Base-by-base conservation (phyloP, 2,113 vertebrate species). In the Choloepus hoffmanni region DNA sequence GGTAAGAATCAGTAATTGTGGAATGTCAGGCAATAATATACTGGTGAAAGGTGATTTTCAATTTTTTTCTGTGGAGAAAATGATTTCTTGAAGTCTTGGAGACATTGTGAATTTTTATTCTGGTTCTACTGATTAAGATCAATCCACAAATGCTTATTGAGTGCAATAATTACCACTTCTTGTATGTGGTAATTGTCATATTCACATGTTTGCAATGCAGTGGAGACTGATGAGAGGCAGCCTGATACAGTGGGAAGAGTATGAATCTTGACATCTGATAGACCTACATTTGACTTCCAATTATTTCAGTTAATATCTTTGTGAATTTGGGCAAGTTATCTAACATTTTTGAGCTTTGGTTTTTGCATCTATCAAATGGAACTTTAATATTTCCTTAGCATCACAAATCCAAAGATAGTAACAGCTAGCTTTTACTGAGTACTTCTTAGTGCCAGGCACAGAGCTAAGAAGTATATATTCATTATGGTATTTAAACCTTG, bases 41-140 rank as follows among this genome's bases (percentile, higher is more conserved):
- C 30, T 70, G 21, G 4, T 77, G 21, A 74, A 93, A 50, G 53
- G 23, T 95, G 36, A 77, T 79, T 90, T 94, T 87, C 90, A 7
- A 73, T 72, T 90, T 65, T 50, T 65, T 50, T 68, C 24, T 83
- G 40, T 55, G 48, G 43, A 85, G 9, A 26, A 92, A 67, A 36
- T 18, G 53, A 43, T 77, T 94, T 85, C 21, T 92, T 94, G 58
- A 16, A 4, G 24, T 82, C 50, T 91, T 65, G 8, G 65, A 89
- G 81, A 48, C 7, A 78, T 88, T 88, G 36, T 65, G 67, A 40
- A 81, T 7, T 89, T 90, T 2, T 63, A 89, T 9, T 91, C 9
- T 86, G 18, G 19, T 72, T 78, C 30, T 50, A 50, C 7, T 73
- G 53, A 85, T 58, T 50, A 67, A 85, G 72, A 68, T 19, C 7